Base-by-base conservation (phyloP, 1,140 invertebrate species). In the Tetramorium parvispinum region DNA sequence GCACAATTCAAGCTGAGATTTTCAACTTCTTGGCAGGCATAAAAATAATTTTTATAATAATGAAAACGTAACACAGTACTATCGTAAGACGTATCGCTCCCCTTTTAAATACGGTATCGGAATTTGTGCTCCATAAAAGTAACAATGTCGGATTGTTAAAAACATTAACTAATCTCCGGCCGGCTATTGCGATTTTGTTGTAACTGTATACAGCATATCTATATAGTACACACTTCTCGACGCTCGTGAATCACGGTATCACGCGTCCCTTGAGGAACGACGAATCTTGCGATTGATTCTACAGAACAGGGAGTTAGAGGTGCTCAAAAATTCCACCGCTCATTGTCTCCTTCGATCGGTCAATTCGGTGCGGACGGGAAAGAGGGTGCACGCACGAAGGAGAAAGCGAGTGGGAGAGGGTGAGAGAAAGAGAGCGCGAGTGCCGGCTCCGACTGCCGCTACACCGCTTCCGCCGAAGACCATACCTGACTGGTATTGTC, bases 401-500 rank as follows among this genome's bases (percentile, higher is more conserved):
- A 40, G 21, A 76, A 57, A 46, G 40, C 24, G 37, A 61, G 37
- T 27, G 21, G 1, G 3, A 27, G 32, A 32, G 18, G 10, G 43
- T 49, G 21, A 53, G 32, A 55, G 16, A 66, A 18, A 77, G 57
- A 46, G 55, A 59, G 13, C 32, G 75, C 53, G 21, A 59, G 32
- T 87, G 68, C 89, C 89, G 89, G 89, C 61, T 70, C 76, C 63
- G 43, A 78, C 32, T 32, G 70, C 32, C 68, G 81, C 73, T 55
- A 77, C 10, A 10, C 27, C 27, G 55, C 85, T 88, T 65, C 40
- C 61, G 66, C 32, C 24, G 1, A 49, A 59, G 32, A 71, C 43
- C 83, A 5, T 95, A 94, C 94, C 94, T 95, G 94, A 79, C 90
- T 94, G 7, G 91, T 90, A 89, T 85, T 94, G 86, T 94, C 94